These are phyloP conservation scores for Colistium nudipinnis DNA, from an alignment of 2,113 vertebrate genomes.

Conservation along the genomic window DNA sequence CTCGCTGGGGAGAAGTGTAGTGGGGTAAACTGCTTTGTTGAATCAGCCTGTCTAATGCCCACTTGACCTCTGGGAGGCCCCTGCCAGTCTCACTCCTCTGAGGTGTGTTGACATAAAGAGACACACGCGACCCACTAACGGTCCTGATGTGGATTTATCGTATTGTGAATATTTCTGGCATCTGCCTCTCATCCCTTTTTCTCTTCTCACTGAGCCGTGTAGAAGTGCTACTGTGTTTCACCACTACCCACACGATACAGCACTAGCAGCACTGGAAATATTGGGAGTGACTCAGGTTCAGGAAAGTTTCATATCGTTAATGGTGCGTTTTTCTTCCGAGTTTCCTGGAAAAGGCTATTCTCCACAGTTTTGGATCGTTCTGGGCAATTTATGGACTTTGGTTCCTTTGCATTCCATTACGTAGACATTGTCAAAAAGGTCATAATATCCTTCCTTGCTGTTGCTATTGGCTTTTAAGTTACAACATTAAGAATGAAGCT, in stretches of 20 bases:
- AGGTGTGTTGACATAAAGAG: constrained; percentile 51
- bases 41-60: constrained; percentile 52
- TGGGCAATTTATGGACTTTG: not conserved
- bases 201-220: constrained; percentile 37
- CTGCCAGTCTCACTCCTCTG: constrained; percentile 34
- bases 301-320: not conserved
- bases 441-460: constrained; percentile 4
- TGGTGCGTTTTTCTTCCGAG: not conserved
- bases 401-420: constrained; percentile 15
- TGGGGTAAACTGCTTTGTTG: constrained; percentile 53
- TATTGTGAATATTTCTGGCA: constrained; percentile 36
- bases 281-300: not conserved
- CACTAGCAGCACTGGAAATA: constrained; percentile 2
- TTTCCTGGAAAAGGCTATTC: not conserved
- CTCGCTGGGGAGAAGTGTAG: constrained; percentile 20
- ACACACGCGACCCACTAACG: constrained; percentile 27
- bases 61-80: constrained; percentile 64
- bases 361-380: not conserved
- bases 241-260: not conserved
- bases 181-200: constrained; percentile 29
- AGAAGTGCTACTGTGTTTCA: constrained; percentile 11
- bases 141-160: constrained; percentile 1
- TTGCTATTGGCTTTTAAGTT: constrained; percentile 10
- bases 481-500: not conserved
- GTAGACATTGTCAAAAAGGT: constrained; percentile 28